phyloP scores from a whole-genome alignment of 2,888 invertebrate species.

The Eubasilissa splendida region DNA sequence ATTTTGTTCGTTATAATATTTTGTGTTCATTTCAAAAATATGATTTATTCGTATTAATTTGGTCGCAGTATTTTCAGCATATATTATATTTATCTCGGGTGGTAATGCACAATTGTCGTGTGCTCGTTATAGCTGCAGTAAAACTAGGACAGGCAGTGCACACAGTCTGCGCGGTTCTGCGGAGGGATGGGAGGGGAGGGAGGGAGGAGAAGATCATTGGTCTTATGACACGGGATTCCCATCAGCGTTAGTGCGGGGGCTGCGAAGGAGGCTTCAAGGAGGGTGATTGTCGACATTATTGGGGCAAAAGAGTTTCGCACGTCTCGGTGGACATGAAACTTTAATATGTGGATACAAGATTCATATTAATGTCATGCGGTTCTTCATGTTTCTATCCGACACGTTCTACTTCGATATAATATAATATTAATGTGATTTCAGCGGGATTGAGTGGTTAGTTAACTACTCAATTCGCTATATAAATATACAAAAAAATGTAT shows the following conservation, averaged over 20 bases:
- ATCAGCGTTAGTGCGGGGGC: slow-evolving; percentile 43
- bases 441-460: too few relatives aligned
- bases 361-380: too few relatives aligned
- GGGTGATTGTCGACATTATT: slow-evolving; percentile 17
- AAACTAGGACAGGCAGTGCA: slow-evolving; percentile 26
- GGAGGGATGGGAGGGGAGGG: background rate
- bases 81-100: background rate
- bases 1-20: too few relatives aligned
- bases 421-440: too few relatives aligned
- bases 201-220: slow-evolving; percentile 11
- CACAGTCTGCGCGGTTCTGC: background rate
- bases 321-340: slow-evolving; percentile 10
- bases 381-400: too few relatives aligned
- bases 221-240: slow-evolving; percentile 47
- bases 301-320: slow-evolving; percentile 13
- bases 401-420: too few relatives aligned
- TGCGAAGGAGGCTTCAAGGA: background rate
- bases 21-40: too few relatives aligned
- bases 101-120: background rate
- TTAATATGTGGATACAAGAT: background rate
- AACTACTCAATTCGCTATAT: too few relatives aligned
- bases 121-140: background rate
- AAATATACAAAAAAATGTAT: too few relatives aligned
- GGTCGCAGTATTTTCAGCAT: background rate
- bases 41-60: too few relatives aligned